Conservation (phyloP, 2,113 vertebrate species). For the Stigmatopora argus region DNA sequence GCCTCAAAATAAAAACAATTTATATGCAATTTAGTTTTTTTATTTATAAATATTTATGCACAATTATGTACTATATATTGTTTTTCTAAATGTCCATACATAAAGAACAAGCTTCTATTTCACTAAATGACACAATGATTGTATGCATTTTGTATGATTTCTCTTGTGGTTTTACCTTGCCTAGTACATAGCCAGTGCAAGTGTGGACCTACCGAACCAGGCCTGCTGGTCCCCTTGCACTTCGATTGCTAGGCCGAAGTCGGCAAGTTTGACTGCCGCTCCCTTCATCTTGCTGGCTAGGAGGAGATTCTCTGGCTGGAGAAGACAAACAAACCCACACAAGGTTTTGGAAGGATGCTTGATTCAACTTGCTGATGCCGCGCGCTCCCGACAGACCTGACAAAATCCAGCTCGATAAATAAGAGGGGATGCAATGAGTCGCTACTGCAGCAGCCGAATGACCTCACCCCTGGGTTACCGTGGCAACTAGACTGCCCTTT, state of each 20-base stretch:
- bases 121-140: too few species aligned
- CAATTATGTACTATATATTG: too few species aligned
- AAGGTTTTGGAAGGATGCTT: neutral
- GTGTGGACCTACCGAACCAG: slow-evolving; percentile 88
- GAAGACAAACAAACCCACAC: slow-evolving; percentile 6
- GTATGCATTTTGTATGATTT: too few species aligned
- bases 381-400: slow-evolving; percentile 1
- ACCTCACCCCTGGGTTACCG: slow-evolving; percentile 64
- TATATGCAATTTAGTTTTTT: too few species aligned
- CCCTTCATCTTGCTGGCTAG: slow-evolving; percentile 98
- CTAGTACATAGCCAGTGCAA: neutral
- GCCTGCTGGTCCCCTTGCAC: slow-evolving; percentile 98
- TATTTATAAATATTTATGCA: too few species aligned
- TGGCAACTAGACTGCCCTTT: slow-evolving; percentile 60
- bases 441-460: slow-evolving; percentile 57
- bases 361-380: neutral
- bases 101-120: too few species aligned
- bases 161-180: too few species aligned
- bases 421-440: slow-evolving; percentile 61
- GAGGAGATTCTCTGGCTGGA: slow-evolving; percentile 93
- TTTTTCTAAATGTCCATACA: too few species aligned
- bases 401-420: slow-evolving; percentile 50
- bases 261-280: slow-evolving; percentile 94
- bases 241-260: slow-evolving; percentile 96
- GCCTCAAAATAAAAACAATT: too few species aligned